Conservation (phyloP, 2,888 invertebrate species). For the Ectemnius cavifrons region DNA sequence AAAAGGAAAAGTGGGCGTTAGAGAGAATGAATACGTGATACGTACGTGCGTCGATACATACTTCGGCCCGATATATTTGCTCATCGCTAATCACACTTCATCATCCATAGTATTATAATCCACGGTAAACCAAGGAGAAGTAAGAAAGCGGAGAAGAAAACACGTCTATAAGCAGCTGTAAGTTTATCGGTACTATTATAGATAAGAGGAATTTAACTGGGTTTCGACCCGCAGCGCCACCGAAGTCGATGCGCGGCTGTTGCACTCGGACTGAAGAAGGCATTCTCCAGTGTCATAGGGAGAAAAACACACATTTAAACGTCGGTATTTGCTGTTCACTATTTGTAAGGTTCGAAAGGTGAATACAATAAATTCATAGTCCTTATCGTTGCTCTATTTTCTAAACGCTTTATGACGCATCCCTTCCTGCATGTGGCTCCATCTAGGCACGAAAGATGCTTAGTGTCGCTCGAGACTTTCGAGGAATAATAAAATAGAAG, state of each 20-base stretch:
- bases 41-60: constrained; percentile 33
- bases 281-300: constrained; percentile 27
- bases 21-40: constrained; percentile 3
- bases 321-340: constrained; percentile 76
- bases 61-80: constrained; percentile 53
- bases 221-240: too few species aligned
- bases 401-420: neutral
- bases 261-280: too few species aligned
- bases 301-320: constrained; percentile 59
- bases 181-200: constrained; percentile 59
- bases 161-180: constrained; percentile 57
- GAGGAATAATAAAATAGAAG: constrained; percentile 3
- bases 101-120: constrained; percentile 58
- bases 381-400: constrained; percentile 49
- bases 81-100: constrained; percentile 58
- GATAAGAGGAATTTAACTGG: constrained; percentile 38
- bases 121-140: constrained; percentile 38
- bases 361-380: constrained; percentile 75
- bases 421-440: neutral
- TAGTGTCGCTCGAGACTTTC: neutral
- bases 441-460: neutral
- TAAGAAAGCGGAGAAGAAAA: constrained; percentile 13
- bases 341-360: constrained; percentile 74
- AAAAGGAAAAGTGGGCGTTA: neutral
- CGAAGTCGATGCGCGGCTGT: too few species aligned